A percentile compares a stretch with the other conserved stretches of the same genome.
Evolutionary conservation across 1,140 invertebrate genomes (phyloP).

Genomic region (Conus ventricosus): DNA sequence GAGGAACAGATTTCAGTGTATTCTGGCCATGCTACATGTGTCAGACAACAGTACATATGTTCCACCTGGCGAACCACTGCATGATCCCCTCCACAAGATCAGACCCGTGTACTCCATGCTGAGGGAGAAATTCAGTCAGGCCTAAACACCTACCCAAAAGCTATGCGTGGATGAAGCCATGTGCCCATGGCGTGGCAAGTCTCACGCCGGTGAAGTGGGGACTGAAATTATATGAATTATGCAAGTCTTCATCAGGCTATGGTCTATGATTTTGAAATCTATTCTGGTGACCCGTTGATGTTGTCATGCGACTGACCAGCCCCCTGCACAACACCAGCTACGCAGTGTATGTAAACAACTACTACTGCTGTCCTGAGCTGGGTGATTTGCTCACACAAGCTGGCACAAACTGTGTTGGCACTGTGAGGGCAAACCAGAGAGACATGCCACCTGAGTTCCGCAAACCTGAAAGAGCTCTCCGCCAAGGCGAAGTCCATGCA

Average conservation of each 20-base stretch:
- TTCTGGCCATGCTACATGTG: slow-evolving; percentile 31
- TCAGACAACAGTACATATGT: slow-evolving; percentile 30
- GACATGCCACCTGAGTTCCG: slow-evolving; percentile 9
- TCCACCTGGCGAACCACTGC: slow-evolving; percentile 10
- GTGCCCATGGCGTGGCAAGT: slow-evolving; percentile 46
- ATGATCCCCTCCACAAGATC: slow-evolving; percentile 41
- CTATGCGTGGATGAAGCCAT: slow-evolving; percentile 57
- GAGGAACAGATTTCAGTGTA: not conserved
- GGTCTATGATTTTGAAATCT: slow-evolving; percentile 46
- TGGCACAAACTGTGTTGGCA: slow-evolving; percentile 17
- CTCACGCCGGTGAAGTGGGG: slow-evolving; percentile 55
- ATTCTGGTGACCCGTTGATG: slow-evolving; percentile 34
- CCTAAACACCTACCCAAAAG: slow-evolving; percentile 10
- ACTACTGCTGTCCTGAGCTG: slow-evolving; percentile 44
- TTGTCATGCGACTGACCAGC: not conserved
- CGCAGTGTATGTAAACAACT: slow-evolving; percentile 42
- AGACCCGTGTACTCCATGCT: slow-evolving; percentile 31
- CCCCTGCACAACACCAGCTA: slow-evolving; percentile 16
- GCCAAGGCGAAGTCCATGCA: not conserved
- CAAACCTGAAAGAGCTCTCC: not conserved
- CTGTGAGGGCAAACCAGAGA: slow-evolving; percentile 13
- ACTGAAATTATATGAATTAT: slow-evolving; percentile 50
- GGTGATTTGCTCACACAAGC: not conserved
- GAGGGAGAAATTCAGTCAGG: not conserved
- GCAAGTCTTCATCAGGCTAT: slow-evolving; percentile 48